Conservation (phyloP, 2,888 invertebrate species). For the Petrophora chlorosata region DNA sequence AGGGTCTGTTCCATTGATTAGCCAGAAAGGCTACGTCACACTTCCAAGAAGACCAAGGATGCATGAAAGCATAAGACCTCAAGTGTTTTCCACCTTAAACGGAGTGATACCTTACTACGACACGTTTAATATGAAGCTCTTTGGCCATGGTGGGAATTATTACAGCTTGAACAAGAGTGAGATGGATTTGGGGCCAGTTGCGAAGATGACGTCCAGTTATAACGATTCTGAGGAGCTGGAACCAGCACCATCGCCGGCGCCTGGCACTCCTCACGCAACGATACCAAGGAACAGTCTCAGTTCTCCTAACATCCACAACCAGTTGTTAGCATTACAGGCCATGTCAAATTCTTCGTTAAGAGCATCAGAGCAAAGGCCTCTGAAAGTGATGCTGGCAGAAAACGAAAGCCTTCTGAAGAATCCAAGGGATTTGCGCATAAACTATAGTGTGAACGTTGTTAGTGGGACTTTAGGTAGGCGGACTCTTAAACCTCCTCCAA, state of each 20-base stretch:
- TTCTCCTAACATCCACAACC: conserved; percentile 80
- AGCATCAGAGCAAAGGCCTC: conserved; percentile 58
- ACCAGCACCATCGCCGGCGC: conserved; percentile 78
- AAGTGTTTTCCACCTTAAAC: conserved; percentile 69
- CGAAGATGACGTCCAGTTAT: conserved; percentile 70
- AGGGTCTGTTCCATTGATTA: conserved; percentile 81
- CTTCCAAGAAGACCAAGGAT: conserved; percentile 91
- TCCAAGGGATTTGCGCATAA: conserved; percentile 57
- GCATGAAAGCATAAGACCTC: conserved; percentile 77
- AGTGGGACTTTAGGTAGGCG: conserved; percentile 65
- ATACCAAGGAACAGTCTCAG: conserved; percentile 78
- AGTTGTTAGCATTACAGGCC: conserved; percentile 72
- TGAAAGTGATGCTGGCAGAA: conserved; percentile 67
- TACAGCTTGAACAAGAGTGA: conserved; percentile 90
- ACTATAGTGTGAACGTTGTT: conserved; percentile 61
- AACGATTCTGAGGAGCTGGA: conserved; percentile 76
- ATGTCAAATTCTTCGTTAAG: conserved; percentile 58
- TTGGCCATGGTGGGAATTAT: conserved; percentile 91
- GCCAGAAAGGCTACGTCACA: conserved; percentile 91
- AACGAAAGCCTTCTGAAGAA: conserved; percentile 61
- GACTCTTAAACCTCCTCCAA: conserved; percentile 91
- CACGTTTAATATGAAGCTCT: conserved; percentile 91
- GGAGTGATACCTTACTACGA: conserved; percentile 87
- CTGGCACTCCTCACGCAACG: conserved; percentile 76
- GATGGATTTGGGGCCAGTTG: conserved; percentile 81